These are phyloP conservation scores for Sebastes melanostomus DNA, from an alignment of 2,797 vertebrate genomes.

Conservation along the genomic window DNA sequence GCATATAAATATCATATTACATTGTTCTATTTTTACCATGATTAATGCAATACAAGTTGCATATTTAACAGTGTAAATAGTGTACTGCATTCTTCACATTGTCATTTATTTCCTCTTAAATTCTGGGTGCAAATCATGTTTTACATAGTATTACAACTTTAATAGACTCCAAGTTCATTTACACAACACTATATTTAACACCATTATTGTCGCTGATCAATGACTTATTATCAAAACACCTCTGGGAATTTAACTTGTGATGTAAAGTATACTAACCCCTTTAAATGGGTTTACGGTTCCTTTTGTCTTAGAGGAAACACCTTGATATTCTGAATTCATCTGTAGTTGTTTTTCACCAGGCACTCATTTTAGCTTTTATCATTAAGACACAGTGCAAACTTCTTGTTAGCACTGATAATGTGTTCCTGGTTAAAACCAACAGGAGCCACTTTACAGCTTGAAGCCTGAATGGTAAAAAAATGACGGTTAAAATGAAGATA, in stretches of 20 bases:
- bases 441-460: neutral
- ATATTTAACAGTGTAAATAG: constrained; percentile 67
- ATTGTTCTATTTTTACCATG: constrained; percentile 64
- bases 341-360: constrained; percentile 3
- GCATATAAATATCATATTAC: constrained; percentile 50
- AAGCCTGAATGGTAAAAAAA: neutral
- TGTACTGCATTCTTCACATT: constrained; percentile 42
- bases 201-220: constrained; percentile 23
- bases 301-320: constrained; percentile 44
- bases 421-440: neutral
- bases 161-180: constrained; percentile 27
- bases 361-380: neutral
- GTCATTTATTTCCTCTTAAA: constrained; percentile 14
- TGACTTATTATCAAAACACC: constrained; percentile 54
- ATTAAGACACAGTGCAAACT: neutral
- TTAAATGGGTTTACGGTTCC: constrained; percentile 40
- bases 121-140: constrained; percentile 33
- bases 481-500: neutral
- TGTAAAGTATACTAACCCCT: constrained; percentile 55
- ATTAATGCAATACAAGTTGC: constrained; percentile 66
- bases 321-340: constrained; percentile 38
- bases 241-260: constrained; percentile 69
- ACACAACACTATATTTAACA: constrained; percentile 37
- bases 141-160: constrained; percentile 28
- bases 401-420: neutral